A percentile compares a stretch with the other conserved stretches of the same genome.
phyloP scores from a whole-genome alignment of 2,797 vertebrate species.

The Euphonia xanthogaster region DNA sequence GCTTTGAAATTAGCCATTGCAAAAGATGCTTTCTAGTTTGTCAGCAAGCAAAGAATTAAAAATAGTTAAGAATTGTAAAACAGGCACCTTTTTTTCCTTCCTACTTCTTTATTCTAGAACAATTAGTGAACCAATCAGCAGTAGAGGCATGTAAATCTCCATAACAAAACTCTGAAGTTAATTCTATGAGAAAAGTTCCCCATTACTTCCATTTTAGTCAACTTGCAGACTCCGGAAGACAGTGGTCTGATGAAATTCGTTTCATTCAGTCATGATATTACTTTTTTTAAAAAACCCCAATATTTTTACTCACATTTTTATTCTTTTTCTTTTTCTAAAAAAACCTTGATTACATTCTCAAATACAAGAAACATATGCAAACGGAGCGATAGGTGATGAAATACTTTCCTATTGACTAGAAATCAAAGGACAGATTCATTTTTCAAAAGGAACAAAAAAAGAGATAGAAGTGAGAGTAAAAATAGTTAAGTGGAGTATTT shows the following conservation, averaged over 20 bases:
- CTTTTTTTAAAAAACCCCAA: rapidly evolving
- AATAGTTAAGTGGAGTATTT: neutral
- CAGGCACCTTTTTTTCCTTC: rapidly evolving
- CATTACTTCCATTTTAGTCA: neutral
- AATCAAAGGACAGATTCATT: neutral
- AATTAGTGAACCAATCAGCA: neutral
- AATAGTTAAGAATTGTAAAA: neutral
- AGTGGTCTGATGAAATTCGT: neutral
- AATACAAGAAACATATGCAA: neutral
- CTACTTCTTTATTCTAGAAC: neutral
- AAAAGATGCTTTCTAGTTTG: neutral
- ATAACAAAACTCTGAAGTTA: neutral
- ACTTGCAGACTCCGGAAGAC: neutral
- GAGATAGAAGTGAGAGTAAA: neutral
- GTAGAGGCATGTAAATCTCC: neutral
- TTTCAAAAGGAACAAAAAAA: neutral
- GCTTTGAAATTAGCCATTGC: neutral
- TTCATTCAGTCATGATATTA: neutral
- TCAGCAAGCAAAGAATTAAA: neutral
- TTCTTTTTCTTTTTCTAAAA: neutral
- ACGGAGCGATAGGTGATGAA: neutral
- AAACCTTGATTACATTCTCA: neutral
- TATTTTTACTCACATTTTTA: neutral
- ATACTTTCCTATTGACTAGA: neutral
- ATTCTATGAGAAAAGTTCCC: neutral